A percentile compares a stretch with the other conserved stretches of the same genome.
phyloP scores from a whole-genome alignment of 64 coral and sea anemone species.

The Trachythela sp. region DNA sequence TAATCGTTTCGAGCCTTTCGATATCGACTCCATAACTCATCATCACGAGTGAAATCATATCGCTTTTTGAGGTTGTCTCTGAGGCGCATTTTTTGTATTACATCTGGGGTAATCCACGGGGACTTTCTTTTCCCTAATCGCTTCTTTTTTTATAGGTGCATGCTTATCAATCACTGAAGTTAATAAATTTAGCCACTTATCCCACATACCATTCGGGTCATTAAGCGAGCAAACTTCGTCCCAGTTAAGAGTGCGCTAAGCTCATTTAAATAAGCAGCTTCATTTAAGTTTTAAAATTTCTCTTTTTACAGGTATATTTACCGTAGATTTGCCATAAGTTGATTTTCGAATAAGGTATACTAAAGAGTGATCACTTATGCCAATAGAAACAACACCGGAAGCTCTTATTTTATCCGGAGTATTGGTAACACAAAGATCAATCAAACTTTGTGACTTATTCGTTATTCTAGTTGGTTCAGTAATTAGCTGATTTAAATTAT shows the following conservation, averaged over 20 bases:
- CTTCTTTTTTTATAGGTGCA: conserved; percentile 49
- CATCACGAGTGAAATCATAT: conserved; percentile 17
- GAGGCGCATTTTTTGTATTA: conserved; percentile 49
- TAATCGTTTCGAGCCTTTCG: conserved; percentile 55
- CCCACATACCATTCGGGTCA: conserved; percentile 35
- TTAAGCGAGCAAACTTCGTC: neutral
- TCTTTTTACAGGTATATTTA: conserved; percentile 29
- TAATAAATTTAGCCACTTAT: conserved; percentile 11
- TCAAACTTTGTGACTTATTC: neutral
- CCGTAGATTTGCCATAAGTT: conserved; percentile 8
- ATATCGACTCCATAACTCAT: conserved; percentile 39
- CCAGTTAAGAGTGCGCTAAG: conserved; percentile 36
- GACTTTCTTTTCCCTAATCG: conserved; percentile 59
- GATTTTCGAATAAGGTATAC: conserved; percentile 41
- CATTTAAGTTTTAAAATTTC: conserved; percentile 40
- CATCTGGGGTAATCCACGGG: conserved; percentile 28
- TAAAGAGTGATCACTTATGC: conserved; percentile 51
- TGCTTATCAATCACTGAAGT: conserved; percentile 35
- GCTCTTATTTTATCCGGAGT: conserved; percentile 25
- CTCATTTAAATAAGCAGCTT: conserved; percentile 46
- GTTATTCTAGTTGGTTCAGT: conserved; percentile 22
- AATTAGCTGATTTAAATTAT: conserved; percentile 10
- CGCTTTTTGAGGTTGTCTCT: conserved; percentile 58
- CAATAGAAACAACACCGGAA: conserved; percentile 42
- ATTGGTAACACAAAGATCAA: conserved; percentile 41